Evolutionary conservation across 2,113 vertebrate genomes (phyloP), one percentile per base, ranked within the genome.

Genomic region (Gavia stellata): DNA sequence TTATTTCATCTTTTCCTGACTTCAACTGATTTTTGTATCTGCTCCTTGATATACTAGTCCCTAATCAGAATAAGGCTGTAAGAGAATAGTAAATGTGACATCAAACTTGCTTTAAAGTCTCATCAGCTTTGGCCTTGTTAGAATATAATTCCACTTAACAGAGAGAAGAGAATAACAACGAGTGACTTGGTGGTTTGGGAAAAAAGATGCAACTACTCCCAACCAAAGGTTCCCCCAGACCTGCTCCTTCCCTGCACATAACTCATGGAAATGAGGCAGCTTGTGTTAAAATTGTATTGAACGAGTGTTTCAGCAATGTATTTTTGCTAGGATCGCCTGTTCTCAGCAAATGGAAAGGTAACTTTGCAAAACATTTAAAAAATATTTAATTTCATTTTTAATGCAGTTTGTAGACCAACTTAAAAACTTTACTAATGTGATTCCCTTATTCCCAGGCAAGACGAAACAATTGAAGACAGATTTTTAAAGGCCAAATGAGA

Each of bases 41-140:
- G 82, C 38, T 94, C 21, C 70, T 94, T 80, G 38, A 87, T 53
- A 75, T 29, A 79, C 25, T 23, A 68, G 53, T 68, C 40, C 25
- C 31, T 95, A 56, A 91, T 86, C 62, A 92, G 62, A 67, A 44
- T 65, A 67, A 87, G 18, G 70, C 81, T 91, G 65, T 34, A 86
- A 94, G 47, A 85, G 62, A 96, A 91, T 50, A 87, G 65, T 18
- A 91, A 91, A 95, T 80, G 66, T 55, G 82, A 82, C 52, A 90
- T 33, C 55, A 88, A 62, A 80, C 55, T 88, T 84, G 45, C 74
- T 88, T 89, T 67, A 93, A 94, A 91, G 82, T 73, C 65, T 94
- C 58, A 71, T 49, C 52, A 89, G 24, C 17, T 84, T 33, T 63
- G 49, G 44, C 49, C 67, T 85, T 70, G 36, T 73, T 87, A 68